Conservation (phyloP, 2,797 vertebrate genomes). For the Helicolenus hilgendorfi region DNA sequence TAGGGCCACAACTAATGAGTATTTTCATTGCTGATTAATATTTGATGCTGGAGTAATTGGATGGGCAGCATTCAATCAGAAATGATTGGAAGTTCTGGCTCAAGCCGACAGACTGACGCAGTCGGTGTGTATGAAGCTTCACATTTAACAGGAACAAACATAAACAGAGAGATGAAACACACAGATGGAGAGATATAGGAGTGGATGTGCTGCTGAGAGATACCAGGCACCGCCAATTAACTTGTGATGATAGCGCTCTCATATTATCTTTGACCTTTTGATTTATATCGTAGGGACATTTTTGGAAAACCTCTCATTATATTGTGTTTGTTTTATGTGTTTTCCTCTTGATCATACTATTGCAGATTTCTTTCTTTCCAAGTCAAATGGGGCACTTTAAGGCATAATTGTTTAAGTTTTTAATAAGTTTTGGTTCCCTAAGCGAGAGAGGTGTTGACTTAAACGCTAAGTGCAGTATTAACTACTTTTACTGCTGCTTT, state of each 20-base stretch:
- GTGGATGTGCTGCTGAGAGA: slow-evolving; percentile 9
- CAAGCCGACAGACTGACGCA: background rate
- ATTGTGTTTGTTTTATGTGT: background rate
- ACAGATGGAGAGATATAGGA: background rate
- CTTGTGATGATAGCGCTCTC: background rate
- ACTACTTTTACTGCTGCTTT: background rate
- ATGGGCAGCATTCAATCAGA: background rate
- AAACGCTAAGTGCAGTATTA: background rate
- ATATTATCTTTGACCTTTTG: background rate
- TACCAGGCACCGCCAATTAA: background rate
- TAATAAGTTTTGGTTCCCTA: background rate
- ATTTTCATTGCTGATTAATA: background rate
- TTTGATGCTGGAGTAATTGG: background rate
- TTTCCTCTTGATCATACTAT: background rate
- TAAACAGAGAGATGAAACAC: background rate
- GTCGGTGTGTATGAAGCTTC: background rate
- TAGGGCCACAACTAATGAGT: background rate
- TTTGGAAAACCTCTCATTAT: background rate
- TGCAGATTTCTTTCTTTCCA: background rate
- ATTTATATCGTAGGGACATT: background rate
- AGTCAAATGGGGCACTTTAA: background rate
- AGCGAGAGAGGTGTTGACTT: background rate
- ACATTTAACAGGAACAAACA: background rate
- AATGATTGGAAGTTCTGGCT: background rate
- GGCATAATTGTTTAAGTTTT: background rate